A percentile compares a stretch with the other conserved stretches of the same genome.
Evolutionary conservation across 2,113 vertebrate genomes (phyloP).

Genomic region (Callaeas wilsoni): DNA sequence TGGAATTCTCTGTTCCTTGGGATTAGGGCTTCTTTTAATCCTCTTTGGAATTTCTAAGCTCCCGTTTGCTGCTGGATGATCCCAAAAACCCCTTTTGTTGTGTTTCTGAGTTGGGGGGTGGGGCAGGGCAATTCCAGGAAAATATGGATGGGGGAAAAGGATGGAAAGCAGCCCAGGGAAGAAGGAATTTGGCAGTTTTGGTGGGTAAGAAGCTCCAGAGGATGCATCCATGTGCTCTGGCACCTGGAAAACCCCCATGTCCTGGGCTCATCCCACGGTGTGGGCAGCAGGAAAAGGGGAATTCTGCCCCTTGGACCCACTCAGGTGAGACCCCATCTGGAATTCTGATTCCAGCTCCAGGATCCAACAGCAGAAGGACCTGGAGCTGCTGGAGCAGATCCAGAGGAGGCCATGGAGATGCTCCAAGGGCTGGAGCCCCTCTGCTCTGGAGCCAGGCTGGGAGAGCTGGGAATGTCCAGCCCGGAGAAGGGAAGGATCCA

Average conservation of each 20-base stretch:
- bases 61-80: background rate
- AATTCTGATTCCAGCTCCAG: background rate
- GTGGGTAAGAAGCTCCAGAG: background rate
- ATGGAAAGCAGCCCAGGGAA: background rate
- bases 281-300: background rate
- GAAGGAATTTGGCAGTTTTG: background rate
- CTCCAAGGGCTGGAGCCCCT: background rate
- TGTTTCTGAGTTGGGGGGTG: background rate
- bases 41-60: background rate
- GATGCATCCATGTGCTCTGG: background rate
- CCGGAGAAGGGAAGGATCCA: background rate
- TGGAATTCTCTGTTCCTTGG: background rate
- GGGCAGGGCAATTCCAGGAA: accelerated
- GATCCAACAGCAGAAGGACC: accelerated
- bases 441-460: background rate
- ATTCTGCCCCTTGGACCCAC: accelerated
- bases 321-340: background rate
- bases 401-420: accelerated
- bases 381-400: accelerated
- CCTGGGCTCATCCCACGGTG: accelerated
- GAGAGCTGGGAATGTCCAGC: background rate
- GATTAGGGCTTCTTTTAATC: background rate
- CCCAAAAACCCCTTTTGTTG: background rate
- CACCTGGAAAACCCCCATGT: background rate
- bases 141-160: background rate